These are phyloP conservation scores for Muscicapa comitata DNA, from an alignment of 2,797 vertebrate species.

Conservation along the genomic window DNA sequence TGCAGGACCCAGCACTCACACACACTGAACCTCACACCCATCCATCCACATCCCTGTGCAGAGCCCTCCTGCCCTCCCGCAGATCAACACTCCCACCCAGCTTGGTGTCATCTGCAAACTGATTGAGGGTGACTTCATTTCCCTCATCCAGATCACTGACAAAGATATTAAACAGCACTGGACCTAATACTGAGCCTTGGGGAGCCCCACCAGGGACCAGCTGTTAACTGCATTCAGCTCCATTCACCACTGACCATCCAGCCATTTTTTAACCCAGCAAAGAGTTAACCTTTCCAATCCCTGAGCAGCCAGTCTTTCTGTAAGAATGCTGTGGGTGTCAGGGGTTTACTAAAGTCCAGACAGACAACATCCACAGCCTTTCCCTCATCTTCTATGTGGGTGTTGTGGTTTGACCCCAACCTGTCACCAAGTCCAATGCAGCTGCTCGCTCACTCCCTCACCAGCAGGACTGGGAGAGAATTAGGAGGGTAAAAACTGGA, in stretches of 20 bases:
- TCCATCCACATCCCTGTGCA: neutral
- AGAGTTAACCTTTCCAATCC: neutral
- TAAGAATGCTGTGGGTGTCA: neutral
- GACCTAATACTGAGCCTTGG: neutral
- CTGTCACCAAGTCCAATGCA: neutral
- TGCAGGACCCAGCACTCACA: accelerated
- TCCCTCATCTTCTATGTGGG: neutral
- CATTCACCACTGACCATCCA: neutral
- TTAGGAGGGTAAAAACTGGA: neutral
- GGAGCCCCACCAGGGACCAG: accelerated
- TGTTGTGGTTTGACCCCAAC: neutral
- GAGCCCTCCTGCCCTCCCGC: neutral
- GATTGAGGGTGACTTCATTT: neutral
- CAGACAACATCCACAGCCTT: neutral
- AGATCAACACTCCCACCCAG: neutral
- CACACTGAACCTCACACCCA: neutral
- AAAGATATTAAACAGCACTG: neutral
- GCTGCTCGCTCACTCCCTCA: neutral
- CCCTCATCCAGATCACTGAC: neutral
- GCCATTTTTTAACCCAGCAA: neutral
- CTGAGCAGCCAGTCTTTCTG: neutral
- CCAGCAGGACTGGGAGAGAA: neutral
- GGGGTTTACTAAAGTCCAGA: neutral
- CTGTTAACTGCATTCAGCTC: neutral
- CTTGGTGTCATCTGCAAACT: neutral